Conservation (phyloP, 37 sponge, comb jelly and placozoan species). For the Haliclona indistincta region DNA sequence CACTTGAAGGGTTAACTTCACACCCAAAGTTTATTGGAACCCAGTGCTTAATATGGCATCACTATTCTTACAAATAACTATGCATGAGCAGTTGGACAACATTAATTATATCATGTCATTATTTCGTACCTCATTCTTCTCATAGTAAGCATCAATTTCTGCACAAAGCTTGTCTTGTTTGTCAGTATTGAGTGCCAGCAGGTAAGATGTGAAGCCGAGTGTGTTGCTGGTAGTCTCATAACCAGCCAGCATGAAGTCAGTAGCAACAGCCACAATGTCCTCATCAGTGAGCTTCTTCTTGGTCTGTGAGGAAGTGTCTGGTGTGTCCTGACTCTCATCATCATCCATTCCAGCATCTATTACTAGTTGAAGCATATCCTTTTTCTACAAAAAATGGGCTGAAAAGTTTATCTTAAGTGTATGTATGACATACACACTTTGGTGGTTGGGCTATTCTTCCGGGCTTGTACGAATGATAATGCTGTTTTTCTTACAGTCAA, state of each 20-base stretch:
- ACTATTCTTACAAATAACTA: too few species aligned
- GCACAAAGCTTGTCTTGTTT: constrained; percentile 1
- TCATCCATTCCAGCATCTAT: constrained; percentile 53
- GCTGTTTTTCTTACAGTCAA: too few species aligned
- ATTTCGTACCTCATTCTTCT: neutral
- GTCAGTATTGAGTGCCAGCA: constrained; percentile 10
- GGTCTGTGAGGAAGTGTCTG: neutral
- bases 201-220: constrained; percentile 24
- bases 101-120: too few species aligned
- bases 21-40: too few species aligned
- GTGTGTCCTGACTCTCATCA: neutral
- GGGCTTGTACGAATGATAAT: too few species aligned
- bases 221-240: constrained; percentile 15
- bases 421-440: too few species aligned
- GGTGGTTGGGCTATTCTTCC: too few species aligned
- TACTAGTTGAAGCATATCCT: constrained; percentile 72
- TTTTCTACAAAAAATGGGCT: constrained; percentile 28
- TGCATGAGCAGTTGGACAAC: too few species aligned
- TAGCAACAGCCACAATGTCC: neutral
- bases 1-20: too few species aligned
- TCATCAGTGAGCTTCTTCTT: neutral
- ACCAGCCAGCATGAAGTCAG: constrained; percentile 2
- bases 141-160: constrained; percentile 13
- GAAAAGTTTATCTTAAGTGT: too few species aligned
- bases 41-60: too few species aligned